These are phyloP conservation scores for Semotilus atromaculatus DNA, from an alignment of 2,797 vertebrate genomes.

Conservation along the genomic window DNA sequence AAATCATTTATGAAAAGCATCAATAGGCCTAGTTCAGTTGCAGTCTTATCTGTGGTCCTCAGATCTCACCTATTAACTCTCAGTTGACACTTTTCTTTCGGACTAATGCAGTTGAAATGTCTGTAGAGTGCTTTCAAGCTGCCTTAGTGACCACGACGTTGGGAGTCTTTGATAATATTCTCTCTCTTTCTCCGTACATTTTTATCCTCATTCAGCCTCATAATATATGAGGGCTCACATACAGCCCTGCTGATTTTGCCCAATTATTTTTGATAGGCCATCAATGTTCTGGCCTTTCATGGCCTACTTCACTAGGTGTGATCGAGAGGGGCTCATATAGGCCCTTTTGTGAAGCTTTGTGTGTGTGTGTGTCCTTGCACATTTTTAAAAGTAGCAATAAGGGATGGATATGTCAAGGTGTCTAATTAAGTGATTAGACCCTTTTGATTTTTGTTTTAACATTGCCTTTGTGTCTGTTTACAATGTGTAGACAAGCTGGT, in stretches of 20 bases:
- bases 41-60: not conserved
- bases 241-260: constrained; percentile 19
- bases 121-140: constrained; percentile 8
- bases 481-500: constrained; percentile 7
- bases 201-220: constrained; percentile 18
- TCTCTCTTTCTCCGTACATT: not conserved
- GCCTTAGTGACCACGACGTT: constrained; percentile 8
- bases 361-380: not conserved
- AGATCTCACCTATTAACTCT: not conserved
- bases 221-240: constrained; percentile 23
- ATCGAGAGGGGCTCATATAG: constrained; percentile 17
- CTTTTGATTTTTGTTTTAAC: constrained; percentile 23
- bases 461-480: constrained; percentile 23
- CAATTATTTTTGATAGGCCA: constrained; percentile 47
- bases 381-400: constrained; percentile 43
- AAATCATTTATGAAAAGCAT: not conserved
- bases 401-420: constrained; percentile 35
- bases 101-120: constrained; percentile 28
- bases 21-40: not conserved
- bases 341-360: not conserved
- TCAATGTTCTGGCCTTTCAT: constrained; percentile 42
- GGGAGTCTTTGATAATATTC: constrained; percentile 18
- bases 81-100: not conserved
- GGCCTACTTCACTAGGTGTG: constrained; percentile 10
- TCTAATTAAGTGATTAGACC: constrained; percentile 53